Evolutionary conservation across 2,797 vertebrate species (phyloP).

Genomic region (Diceros bicornis): DNA sequence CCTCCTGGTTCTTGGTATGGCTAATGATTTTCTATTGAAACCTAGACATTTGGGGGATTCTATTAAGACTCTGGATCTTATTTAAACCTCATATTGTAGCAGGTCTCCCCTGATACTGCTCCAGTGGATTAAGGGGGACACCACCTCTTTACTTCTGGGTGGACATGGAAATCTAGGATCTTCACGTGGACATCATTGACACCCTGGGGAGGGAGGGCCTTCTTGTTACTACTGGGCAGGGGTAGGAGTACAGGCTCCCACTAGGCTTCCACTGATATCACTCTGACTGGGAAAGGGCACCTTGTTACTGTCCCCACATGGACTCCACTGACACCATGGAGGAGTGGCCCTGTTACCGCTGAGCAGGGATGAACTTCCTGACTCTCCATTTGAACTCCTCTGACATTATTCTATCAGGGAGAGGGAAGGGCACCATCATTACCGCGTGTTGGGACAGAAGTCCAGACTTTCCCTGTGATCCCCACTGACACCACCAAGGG

Average conservation of each 20-base stretch:
- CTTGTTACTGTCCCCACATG: background rate
- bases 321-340: background rate
- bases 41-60: background rate
- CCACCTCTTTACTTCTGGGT: background rate
- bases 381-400: background rate
- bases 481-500: background rate
- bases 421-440: background rate
- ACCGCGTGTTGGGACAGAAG: background rate
- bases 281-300: background rate
- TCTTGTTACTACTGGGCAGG: background rate
- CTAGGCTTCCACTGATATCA: background rate
- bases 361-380: background rate
- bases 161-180: background rate
- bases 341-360: background rate
- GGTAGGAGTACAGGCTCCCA: background rate
- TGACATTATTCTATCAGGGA: background rate
- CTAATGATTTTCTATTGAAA: background rate
- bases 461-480: background rate
- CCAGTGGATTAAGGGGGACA: background rate
- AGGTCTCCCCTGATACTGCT: background rate
- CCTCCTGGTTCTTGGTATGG: background rate
- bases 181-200: background rate
- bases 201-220: background rate
- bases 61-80: background rate
- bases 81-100: background rate